Conservation (phyloP, 2,888 invertebrate species). For the Ormia ochracea region DNA sequence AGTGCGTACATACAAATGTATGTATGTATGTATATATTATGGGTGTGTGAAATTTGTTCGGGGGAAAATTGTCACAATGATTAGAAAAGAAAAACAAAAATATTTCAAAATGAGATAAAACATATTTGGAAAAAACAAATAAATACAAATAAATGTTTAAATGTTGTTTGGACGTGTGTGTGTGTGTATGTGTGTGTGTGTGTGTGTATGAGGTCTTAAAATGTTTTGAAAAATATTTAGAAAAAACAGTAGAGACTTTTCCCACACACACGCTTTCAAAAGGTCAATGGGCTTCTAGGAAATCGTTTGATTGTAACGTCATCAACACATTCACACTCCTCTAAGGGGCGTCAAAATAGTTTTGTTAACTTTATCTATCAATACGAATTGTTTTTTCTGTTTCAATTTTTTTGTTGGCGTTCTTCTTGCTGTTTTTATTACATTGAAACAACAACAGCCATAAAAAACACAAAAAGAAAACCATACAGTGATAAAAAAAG, state of each 20-base stretch:
- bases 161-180: not conserved
- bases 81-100: slow-evolving; percentile 41
- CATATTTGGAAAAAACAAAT: not conserved
- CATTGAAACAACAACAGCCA: slow-evolving; percentile 21
- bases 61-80: slow-evolving; percentile 57
- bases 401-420: slow-evolving; percentile 11
- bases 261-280: slow-evolving; percentile 55
- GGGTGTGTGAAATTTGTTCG: not conserved
- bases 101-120: slow-evolving; percentile 52
- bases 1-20: too few relatives aligned
- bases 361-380: slow-evolving; percentile 63
- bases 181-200: not conserved
- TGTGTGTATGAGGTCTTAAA: not conserved
- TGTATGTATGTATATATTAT: not conserved
- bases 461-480: slow-evolving; percentile 21
- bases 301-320: slow-evolving; percentile 56
- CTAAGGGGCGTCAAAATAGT: slow-evolving; percentile 64
- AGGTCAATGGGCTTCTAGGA: slow-evolving; percentile 61
- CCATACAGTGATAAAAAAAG: slow-evolving; percentile 27
- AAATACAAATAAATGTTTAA: not conserved
- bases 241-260: slow-evolving; percentile 12
- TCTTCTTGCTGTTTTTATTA: slow-evolving; percentile 4
- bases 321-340: slow-evolving; percentile 61
- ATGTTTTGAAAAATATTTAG: slow-evolving; percentile 1
- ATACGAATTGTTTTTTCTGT: slow-evolving; percentile 46